Conservation (phyloP, 2,113 vertebrate genomes). For the Poeciliopsis retropinna region DNA sequence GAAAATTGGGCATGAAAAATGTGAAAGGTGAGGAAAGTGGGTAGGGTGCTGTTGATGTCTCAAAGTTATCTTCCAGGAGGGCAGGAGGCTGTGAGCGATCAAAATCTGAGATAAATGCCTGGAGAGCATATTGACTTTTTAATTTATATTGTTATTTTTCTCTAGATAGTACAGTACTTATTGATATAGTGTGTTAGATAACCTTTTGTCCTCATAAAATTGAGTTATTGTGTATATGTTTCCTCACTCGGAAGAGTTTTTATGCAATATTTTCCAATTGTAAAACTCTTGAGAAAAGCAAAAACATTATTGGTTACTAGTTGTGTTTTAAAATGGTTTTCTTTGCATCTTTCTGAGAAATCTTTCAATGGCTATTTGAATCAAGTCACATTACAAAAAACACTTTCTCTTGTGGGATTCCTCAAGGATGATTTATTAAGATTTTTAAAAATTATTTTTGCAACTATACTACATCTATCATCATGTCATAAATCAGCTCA, state of each 20-base stretch:
- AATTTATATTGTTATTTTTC: background rate
- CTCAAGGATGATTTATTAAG: too few relatives aligned
- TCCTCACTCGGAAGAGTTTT: background rate
- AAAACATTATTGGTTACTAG: too few relatives aligned
- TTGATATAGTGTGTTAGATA: background rate
- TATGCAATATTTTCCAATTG: too few relatives aligned
- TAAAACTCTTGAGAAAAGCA: too few relatives aligned
- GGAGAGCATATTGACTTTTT: background rate
- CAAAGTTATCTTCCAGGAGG: slow-evolving; percentile 19
- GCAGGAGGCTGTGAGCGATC: slow-evolving; percentile 20
- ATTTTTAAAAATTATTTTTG: too few relatives aligned
- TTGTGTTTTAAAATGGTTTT: too few relatives aligned
- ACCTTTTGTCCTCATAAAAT: background rate
- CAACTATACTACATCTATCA: too few relatives aligned
- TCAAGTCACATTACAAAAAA: too few relatives aligned
- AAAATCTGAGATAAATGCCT: slow-evolving; percentile 11
- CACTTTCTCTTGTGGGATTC: too few relatives aligned
- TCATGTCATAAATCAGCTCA: too few relatives aligned
- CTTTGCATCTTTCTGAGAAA: too few relatives aligned
- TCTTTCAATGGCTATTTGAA: too few relatives aligned
- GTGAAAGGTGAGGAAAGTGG: slow-evolving; percentile 37
- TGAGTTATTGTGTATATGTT: background rate
- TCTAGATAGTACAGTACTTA: background rate
- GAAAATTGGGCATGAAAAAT: slow-evolving; percentile 50
- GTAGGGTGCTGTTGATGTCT: slow-evolving; percentile 19